Percentiles rank a stretch among this genome's conserved stretches.
These are phyloP conservation scores for Drosophila miranda DNA, from an alignment of 1,140 invertebrate species.

Conservation along the genomic window DNA sequence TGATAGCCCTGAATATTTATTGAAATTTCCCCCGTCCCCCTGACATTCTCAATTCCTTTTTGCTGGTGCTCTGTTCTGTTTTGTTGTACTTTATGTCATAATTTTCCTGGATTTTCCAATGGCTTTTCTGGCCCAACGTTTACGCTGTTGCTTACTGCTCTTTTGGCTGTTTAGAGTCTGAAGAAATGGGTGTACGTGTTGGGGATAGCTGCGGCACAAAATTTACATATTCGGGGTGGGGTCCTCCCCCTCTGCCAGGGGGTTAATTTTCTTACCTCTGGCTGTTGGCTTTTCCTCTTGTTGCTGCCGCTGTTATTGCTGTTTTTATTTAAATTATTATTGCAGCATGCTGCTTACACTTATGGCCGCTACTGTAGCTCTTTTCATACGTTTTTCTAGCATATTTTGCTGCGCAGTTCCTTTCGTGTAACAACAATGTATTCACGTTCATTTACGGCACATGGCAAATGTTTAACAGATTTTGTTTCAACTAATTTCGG, in stretches of 20 bases:
- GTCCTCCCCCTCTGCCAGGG: conserved; percentile 4
- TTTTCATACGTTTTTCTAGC: conserved; percentile 51
- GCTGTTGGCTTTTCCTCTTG: conserved; percentile 1
- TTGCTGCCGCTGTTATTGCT: conserved; percentile 18
- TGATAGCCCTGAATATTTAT: conserved; percentile 7
- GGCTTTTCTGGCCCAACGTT: conserved; percentile 47
- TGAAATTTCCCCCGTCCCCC: not conserved
- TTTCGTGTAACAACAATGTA: conserved; percentile 36
- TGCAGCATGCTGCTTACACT: conserved; percentile 25
- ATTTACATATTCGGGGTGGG: conserved; percentile 50
- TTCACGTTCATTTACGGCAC: conserved; percentile 34
- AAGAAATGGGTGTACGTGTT: conserved; percentile 8
- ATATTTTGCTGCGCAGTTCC: conserved; percentile 69
- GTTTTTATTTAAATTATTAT: conserved; percentile 28
- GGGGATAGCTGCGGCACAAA: not conserved
- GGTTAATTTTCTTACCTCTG: conserved; percentile 34
- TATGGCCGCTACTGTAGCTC: conserved; percentile 21
- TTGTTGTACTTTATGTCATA: conserved; percentile 63
- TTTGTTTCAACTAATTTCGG: conserved; percentile 43
- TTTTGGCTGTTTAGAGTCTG: conserved; percentile 21
- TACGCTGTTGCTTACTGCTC: conserved; percentile 43
- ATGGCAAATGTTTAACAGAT: conserved; percentile 35
- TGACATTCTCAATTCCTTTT: conserved; percentile 49
- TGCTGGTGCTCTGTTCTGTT: conserved; percentile 26
- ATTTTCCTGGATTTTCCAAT: conserved; percentile 35